These are phyloP conservation scores for Sorex maritimensis DNA, from an alignment of 2,797 vertebrate genomes.

Conservation along the genomic window DNA sequence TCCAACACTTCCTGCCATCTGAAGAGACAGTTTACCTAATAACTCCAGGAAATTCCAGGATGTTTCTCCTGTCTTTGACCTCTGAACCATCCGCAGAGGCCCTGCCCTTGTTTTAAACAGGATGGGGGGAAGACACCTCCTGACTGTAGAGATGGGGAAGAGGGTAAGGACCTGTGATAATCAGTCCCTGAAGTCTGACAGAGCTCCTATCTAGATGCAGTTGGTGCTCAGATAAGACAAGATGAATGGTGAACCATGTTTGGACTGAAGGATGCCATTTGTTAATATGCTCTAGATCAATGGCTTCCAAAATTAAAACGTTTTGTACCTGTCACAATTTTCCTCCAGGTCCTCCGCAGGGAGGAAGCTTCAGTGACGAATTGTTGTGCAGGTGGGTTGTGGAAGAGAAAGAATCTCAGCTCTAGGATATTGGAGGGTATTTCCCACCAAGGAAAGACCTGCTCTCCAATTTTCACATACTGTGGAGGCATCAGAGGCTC, in stretches of 20 bases:
- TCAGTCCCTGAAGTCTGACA: not conserved
- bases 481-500: not conserved
- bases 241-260: slow-evolving; percentile 73
- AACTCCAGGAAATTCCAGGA: not conserved
- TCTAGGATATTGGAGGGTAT: not conserved
- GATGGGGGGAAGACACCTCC: not conserved
- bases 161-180: fast-evolving
- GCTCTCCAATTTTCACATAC: not conserved
- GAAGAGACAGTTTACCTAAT: not conserved
- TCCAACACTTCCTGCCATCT: not conserved
- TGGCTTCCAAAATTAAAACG: slow-evolving; percentile 81
- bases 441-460: slow-evolving; percentile 17
- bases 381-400: not conserved
- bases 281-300: slow-evolving; percentile 78
- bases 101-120: not conserved
- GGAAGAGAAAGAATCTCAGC: not conserved
- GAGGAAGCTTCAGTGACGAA: not conserved
- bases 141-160: fast-evolving
- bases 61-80: not conserved
- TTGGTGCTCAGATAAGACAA: slow-evolving; percentile 70
- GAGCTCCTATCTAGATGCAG: not conserved
- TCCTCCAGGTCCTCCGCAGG: slow-evolving; percentile 56
- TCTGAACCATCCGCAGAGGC: not conserved
- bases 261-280: slow-evolving; percentile 76
- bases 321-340: slow-evolving; percentile 68